These are phyloP conservation scores for Grammomys dolichurus DNA, from an alignment of 2,113 vertebrate genomes.

Conservation along the genomic window DNA sequence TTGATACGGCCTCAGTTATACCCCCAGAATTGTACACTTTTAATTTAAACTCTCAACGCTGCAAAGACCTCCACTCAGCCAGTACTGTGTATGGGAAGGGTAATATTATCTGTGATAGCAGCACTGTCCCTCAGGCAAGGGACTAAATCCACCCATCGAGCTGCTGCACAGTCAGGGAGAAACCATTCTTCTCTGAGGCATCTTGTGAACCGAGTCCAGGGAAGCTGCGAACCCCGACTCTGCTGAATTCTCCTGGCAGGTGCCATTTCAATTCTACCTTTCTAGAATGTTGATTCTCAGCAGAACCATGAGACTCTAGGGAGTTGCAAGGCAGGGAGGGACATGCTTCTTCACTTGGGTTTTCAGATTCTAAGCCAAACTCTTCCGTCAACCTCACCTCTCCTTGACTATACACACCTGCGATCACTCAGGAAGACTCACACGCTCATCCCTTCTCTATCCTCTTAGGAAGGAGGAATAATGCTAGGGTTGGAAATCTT, in stretches of 20 bases:
- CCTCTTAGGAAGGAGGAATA: not conserved
- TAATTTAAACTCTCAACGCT: not conserved
- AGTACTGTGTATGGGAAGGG: not conserved
- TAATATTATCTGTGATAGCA: not conserved
- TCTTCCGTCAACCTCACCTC: not conserved
- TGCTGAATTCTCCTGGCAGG: rapidly evolving
- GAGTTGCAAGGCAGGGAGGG: not conserved
- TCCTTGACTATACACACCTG: not conserved
- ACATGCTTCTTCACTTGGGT: not conserved
- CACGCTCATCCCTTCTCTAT: not conserved
- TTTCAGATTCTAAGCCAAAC: not conserved
- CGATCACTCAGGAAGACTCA: not conserved
- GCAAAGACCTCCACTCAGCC: not conserved
- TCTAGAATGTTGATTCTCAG: not conserved
- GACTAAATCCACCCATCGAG: not conserved
- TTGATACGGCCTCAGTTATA: not conserved
- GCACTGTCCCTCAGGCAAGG: not conserved
- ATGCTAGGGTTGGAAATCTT: not conserved
- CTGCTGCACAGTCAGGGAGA: not conserved
- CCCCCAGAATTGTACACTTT: not conserved
- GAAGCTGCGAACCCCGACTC: not conserved
- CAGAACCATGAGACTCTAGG: not conserved
- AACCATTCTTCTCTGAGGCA: not conserved
- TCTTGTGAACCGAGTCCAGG: not conserved
- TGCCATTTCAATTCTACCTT: not conserved